Conservation (phyloP, 2,797 vertebrate species). For the Calcarius lapponicus region DNA sequence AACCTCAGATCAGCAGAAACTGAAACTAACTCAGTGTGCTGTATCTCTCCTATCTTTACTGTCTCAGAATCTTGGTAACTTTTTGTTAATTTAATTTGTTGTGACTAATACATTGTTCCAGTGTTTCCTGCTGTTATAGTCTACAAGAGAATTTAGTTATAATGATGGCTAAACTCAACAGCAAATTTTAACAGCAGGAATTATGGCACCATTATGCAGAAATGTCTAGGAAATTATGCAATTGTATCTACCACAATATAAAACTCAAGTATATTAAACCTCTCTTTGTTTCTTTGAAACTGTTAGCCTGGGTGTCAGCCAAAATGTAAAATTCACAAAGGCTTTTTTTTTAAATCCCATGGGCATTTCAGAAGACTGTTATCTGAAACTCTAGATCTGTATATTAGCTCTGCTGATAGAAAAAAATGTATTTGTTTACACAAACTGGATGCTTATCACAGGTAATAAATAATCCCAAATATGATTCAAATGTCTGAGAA, state of each 20-base stretch:
- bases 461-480: background rate
- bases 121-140: constrained; percentile 44
- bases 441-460: background rate
- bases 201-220: constrained; percentile 52
- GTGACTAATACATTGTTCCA: constrained; percentile 61
- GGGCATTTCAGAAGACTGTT: constrained; percentile 1
- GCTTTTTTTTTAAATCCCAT: background rate
- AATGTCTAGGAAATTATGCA: constrained; percentile 55
- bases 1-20: background rate
- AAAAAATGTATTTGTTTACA: background rate
- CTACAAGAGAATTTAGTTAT: constrained; percentile 48
- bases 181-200: constrained; percentile 64
- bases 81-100: constrained; percentile 63
- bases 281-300: constrained; percentile 23
- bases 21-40: background rate
- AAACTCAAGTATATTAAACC: constrained; percentile 53
- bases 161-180: constrained; percentile 55
- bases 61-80: constrained; percentile 38
- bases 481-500: background rate
- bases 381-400: background rate
- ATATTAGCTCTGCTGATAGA: background rate
- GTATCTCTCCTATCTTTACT: background rate
- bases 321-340: constrained; percentile 34
- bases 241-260: constrained; percentile 46
- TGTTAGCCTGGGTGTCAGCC: constrained; percentile 17